phyloP scores from a whole-genome alignment of 2,888 invertebrate genomes.

The Phengaris arion region DNA sequence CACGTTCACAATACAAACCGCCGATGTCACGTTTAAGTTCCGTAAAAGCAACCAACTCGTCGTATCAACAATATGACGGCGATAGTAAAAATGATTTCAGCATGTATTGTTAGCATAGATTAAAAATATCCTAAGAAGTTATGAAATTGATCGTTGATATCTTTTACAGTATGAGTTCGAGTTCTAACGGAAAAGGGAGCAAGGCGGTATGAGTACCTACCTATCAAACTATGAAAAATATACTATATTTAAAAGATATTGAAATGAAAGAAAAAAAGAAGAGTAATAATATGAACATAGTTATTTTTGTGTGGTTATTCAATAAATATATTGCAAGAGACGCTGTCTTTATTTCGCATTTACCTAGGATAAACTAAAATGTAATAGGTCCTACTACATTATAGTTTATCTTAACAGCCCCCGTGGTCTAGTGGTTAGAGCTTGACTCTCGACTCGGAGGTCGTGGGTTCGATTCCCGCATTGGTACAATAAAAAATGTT shows the following conservation, averaged over 20 bases:
- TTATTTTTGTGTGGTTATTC: not conserved
- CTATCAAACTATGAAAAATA: not conserved
- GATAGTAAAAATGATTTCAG: not conserved
- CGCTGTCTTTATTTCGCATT: not conserved
- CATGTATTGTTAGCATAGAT: too few relatives aligned
- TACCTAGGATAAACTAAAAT: not conserved
- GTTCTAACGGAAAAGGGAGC: not conserved
- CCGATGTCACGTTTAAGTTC: too few relatives aligned
- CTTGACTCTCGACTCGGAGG: too few relatives aligned
- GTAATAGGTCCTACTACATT: too few relatives aligned
- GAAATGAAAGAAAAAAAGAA: not conserved
- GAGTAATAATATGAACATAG: not conserved
- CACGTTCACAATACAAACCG: too few relatives aligned
- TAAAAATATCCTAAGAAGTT: too few relatives aligned
- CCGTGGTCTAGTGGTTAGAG: too few relatives aligned
- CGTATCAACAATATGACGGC: too few relatives aligned
- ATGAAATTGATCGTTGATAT: conserved; percentile 1
- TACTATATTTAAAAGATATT: not conserved
- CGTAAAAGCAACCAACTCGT: too few relatives aligned
- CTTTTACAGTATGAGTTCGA: conserved; percentile 59
- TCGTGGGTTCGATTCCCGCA: too few relatives aligned
- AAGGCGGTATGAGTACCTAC: not conserved
- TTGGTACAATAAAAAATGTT: too few relatives aligned
- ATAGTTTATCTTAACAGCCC: too few relatives aligned
- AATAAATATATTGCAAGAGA: not conserved